phyloP scores from a whole-genome alignment of 2,113 vertebrate species.

The Ammodytes dubius region DNA sequence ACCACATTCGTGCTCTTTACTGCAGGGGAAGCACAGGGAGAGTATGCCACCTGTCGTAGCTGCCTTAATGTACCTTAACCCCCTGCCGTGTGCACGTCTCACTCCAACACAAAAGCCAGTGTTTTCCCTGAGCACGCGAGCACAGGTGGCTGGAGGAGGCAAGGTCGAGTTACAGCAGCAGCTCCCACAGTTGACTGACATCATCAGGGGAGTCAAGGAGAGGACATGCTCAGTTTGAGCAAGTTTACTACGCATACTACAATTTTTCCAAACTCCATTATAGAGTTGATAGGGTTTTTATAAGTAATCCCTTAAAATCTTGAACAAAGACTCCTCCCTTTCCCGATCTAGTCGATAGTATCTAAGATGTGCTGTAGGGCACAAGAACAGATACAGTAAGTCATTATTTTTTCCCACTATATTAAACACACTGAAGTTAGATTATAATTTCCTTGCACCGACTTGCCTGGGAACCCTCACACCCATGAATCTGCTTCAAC shows the following conservation, averaged over 20 bases:
- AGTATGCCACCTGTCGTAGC: slow-evolving; percentile 74
- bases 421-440: slow-evolving; percentile 14
- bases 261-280: too few relatives aligned
- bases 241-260: background rate
- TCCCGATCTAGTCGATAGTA: slow-evolving; percentile 2
- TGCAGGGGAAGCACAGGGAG: slow-evolving; percentile 35
- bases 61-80: slow-evolving; percentile 67
- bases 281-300: background rate
- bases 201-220: slow-evolving; percentile 50
- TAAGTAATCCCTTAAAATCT: slow-evolving; percentile 3
- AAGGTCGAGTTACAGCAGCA: slow-evolving; percentile 77
- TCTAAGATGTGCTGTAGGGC: slow-evolving; percentile 10
- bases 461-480: slow-evolving; percentile 25
- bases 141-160: slow-evolving; percentile 83
- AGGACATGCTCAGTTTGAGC: slow-evolving; percentile 41
- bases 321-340: background rate
- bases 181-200: slow-evolving; percentile 48
- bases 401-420: background rate
- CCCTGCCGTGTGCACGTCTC: slow-evolving; percentile 74
- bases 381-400: background rate
- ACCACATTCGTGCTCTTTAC: slow-evolving; percentile 23
- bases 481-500: slow-evolving; percentile 29
- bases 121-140: slow-evolving; percentile 77
- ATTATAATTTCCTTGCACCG: slow-evolving; percentile 42
- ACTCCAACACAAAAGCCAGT: slow-evolving; percentile 82